Evolutionary conservation across 2,888 invertebrate species (phyloP), one percentile per base, ranked within the genome.

Genomic region (Bibio marci): DNA sequence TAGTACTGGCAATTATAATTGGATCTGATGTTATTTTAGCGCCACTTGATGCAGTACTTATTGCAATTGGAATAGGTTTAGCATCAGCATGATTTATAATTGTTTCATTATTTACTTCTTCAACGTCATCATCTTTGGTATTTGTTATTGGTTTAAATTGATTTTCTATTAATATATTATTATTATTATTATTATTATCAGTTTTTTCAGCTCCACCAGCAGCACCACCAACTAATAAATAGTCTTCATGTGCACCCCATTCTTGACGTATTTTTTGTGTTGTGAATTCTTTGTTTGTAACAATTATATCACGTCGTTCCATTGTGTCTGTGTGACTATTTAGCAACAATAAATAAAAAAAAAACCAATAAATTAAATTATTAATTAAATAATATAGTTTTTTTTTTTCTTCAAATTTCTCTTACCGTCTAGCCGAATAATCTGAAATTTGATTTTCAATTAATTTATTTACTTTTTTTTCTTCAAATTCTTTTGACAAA

Each of bases 391-490:
- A 19, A 27, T 27, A 1, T 7, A 26, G 15, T 5, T 12, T n/a
- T n/a, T n/a, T n/a, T n/a, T n/a, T n/a, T n/a, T n/a, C n/a, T n/a
- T n/a, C n/a, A n/a, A n/a, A n/a, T n/a, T n/a, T n/a, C n/a, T n/a
- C n/a, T 36, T 56, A 62, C 62, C 61, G 58, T 56, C 62, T 53
- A 34, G 55, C 49, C 42, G 53, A 57, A 50, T 53, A 63, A 52
- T 79, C 78, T 26, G 76, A 79, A 26, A 73, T 67, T 59, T 79
- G 73, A 51, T 77, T 78, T 52, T 76, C 75, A 52, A 70, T 72
- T 48, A 52, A 53, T 38, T 48, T 50, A 38, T 30, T 30, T n/a
- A 45, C 58, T 46, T 61, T 56, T 43, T 66, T 64, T 46, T 61
- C 56, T 44, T 66, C 64, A 49, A 22, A 53, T 50, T 73, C 73